Conservation (phyloP, 2,113 vertebrate genomes). For the Oryzias woworae region DNA sequence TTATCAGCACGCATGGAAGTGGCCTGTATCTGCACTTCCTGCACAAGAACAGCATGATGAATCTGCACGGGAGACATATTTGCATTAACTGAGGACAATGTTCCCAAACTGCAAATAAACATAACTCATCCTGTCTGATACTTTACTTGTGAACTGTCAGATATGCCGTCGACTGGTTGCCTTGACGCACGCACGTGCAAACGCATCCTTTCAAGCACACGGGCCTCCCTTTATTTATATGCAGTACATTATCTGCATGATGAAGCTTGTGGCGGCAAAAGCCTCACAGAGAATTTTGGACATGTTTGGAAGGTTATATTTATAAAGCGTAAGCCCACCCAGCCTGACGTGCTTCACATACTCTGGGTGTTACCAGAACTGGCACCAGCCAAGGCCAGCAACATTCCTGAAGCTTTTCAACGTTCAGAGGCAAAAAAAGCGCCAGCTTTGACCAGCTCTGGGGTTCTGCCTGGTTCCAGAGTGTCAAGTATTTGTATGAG, state of each 20-base stretch:
- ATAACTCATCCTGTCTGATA: too few relatives aligned
- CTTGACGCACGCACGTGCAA: too few relatives aligned
- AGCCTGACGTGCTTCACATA: slow-evolving; percentile 59
- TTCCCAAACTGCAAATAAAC: too few relatives aligned
- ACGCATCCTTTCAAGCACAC: too few relatives aligned
- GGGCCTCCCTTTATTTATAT: slow-evolving; percentile 13
- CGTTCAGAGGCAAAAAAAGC: slow-evolving; percentile 8
- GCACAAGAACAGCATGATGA: too few relatives aligned
- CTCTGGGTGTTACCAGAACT: slow-evolving; percentile 67
- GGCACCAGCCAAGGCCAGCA: slow-evolving; percentile 53
- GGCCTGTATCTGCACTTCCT: too few relatives aligned
- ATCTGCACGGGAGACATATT: too few relatives aligned
- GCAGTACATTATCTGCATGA: neutral
- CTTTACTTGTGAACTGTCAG: too few relatives aligned
- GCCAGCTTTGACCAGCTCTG: neutral
- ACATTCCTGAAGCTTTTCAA: slow-evolving; percentile 52
- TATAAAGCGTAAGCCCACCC: slow-evolving; percentile 71
- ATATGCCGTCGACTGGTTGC: too few relatives aligned
- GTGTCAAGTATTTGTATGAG: neutral
- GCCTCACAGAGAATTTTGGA: slow-evolving; percentile 1
- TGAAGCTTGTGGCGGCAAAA: slow-evolving; percentile 1
- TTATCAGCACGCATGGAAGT: too few relatives aligned
- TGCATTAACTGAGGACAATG: too few relatives aligned
- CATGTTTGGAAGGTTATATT: slow-evolving; percentile 53
- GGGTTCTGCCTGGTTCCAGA: neutral